These are phyloP conservation scores for Ashinkailepas kermadecensis DNA, from an alignment of 2,888 invertebrate species.

Conservation along the genomic window DNA sequence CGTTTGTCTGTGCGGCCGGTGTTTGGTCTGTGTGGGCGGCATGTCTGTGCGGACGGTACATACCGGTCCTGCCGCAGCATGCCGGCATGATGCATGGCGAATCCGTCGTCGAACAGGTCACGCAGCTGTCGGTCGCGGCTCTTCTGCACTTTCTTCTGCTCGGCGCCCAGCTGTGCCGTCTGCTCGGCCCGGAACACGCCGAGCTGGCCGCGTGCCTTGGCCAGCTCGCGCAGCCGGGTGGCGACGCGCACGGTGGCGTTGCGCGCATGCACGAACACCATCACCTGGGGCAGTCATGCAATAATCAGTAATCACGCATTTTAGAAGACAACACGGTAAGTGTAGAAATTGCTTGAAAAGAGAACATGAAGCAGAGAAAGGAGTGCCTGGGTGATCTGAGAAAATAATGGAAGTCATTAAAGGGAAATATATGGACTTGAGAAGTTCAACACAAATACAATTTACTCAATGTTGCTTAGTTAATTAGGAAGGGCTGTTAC, in stretches of 20 bases:
- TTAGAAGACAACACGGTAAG: too few species aligned
- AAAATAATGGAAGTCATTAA: too few species aligned
- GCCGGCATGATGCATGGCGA: constrained; percentile 85
- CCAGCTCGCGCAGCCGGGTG: constrained; percentile 69
- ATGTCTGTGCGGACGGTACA: too few species aligned
- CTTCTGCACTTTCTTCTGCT: constrained; percentile 58
- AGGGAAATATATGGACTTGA: too few species aligned
- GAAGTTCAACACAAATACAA: too few species aligned
- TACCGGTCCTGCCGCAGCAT: constrained; percentile 79
- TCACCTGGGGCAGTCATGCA: constrained; percentile 49
- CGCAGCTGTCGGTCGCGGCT: constrained; percentile 72
- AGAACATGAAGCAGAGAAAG: too few species aligned
- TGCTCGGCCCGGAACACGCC: constrained; percentile 55
- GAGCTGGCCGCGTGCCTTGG: constrained; percentile 63
- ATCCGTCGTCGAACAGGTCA: constrained; percentile 75
- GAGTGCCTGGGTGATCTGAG: too few species aligned
- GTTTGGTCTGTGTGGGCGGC: too few species aligned
- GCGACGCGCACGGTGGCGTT: constrained; percentile 92
- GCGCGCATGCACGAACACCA: constrained; percentile 97
- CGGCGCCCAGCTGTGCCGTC: constrained; percentile 49
- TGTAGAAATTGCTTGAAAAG: too few species aligned
- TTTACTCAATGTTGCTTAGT: too few species aligned
- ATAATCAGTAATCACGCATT: background rate
- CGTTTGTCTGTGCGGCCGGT: too few species aligned
- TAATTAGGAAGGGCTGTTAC: too few species aligned